These are phyloP conservation scores for Hippopotamus amphibius DNA, from an alignment of 2,113 vertebrate genomes.

Conservation along the genomic window DNA sequence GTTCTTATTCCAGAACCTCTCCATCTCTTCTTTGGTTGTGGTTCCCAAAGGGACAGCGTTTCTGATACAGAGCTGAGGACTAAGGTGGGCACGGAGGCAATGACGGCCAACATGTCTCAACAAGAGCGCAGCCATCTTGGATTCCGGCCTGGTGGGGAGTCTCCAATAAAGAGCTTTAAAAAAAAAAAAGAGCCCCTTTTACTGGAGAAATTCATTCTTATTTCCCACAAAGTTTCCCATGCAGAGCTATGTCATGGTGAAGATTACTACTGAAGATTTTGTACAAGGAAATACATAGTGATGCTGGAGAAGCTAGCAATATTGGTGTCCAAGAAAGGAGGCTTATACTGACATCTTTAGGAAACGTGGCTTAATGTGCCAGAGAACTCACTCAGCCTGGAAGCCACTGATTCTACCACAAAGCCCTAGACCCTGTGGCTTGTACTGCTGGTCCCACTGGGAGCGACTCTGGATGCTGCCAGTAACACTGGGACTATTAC, in stretches of 20 bases:
- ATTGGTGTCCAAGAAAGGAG: background rate
- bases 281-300: background rate
- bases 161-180: too few species aligned
- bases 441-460: background rate
- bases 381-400: background rate
- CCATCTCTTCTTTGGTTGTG: too few species aligned
- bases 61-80: too few species aligned
- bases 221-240: background rate
- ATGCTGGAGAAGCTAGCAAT: background rate
- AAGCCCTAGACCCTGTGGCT: background rate
- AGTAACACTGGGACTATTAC: background rate
- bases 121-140: too few species aligned
- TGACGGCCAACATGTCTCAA: too few species aligned
- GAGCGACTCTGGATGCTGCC: too few species aligned
- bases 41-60: too few species aligned
- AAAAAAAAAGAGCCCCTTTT: background rate
- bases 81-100: too few species aligned
- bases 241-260: background rate
- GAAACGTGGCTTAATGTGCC: background rate
- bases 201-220: background rate
- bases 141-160: too few species aligned
- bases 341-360: background rate
- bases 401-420: background rate
- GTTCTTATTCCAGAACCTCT: too few species aligned
- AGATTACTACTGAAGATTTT: background rate